Evolutionary conservation across 1,140 invertebrate species (phyloP).

Genomic region (Sweltsa coloradensis): DNA sequence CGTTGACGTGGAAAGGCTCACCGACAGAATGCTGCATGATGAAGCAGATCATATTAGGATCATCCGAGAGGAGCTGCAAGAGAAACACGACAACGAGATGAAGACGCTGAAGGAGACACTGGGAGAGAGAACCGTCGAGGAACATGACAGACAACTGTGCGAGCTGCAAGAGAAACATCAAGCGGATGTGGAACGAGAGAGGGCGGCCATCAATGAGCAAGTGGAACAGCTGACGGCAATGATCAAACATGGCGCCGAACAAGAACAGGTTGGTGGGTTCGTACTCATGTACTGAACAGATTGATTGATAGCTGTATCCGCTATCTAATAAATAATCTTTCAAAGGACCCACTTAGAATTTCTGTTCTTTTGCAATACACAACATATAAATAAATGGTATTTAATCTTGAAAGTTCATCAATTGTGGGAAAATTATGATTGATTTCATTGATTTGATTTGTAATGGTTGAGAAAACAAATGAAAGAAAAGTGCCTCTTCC

Average conservation of each 20-base stretch:
- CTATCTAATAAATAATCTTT: no score
- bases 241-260: constrained; percentile 29
- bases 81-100: constrained; percentile 5
- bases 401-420: no score
- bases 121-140: constrained; percentile 3
- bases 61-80: constrained; percentile 4
- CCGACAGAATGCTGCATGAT: background rate
- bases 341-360: no score
- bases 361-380: no score
- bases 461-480: no score
- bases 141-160: background rate
- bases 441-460: no score
- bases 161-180: constrained; percentile 7
- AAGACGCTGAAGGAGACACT: constrained; percentile 8
- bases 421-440: no score
- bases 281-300: no score
- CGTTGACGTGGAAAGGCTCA: background rate
- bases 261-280: constrained; percentile 41
- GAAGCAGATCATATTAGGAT: constrained; percentile 7
- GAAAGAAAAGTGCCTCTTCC: no score
- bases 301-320: no score
- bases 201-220: background rate
- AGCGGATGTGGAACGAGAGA: constrained; percentile 6
- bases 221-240: constrained; percentile 5
- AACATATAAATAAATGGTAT: no score